phyloP scores from a whole-genome alignment of 2,113 vertebrate genomes.

The Clupea harengus region DNA sequence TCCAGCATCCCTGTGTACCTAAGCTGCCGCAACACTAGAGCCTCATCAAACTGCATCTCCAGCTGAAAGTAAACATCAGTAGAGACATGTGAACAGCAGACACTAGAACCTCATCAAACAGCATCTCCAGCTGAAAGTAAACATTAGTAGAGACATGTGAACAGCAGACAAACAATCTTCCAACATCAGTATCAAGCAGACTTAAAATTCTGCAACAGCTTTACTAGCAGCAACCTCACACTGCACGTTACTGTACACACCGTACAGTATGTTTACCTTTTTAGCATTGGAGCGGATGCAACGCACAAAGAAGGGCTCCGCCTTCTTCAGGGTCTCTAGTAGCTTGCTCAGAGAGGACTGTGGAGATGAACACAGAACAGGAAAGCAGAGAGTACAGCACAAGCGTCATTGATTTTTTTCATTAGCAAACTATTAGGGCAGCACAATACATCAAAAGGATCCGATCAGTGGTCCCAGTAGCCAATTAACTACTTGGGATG shows the following conservation, averaged over 20 bases:
- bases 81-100: constrained; percentile 16
- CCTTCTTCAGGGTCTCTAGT: constrained; percentile 78
- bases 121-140: constrained; percentile 79
- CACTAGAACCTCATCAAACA: constrained; percentile 85
- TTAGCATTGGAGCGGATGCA: constrained; percentile 88
- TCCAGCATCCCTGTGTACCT: constrained; percentile 85
- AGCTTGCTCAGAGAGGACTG: constrained; percentile 86
- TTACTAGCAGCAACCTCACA: neutral
- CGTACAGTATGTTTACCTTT: constrained; percentile 73
- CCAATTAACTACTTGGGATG: constrained; percentile 8
- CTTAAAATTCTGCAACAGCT: neutral
- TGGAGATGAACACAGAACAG: constrained; percentile 31
- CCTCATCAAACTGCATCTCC: constrained; percentile 85
- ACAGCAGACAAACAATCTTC: neutral
- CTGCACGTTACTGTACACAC: neutral
- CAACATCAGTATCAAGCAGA: neutral
- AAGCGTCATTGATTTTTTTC: constrained; percentile 31
- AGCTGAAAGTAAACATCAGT: constrained; percentile 67
- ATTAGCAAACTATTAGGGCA: constrained; percentile 41
- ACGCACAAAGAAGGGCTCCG: constrained; percentile 90
- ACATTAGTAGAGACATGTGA: neutral
- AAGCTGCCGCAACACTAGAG: constrained; percentile 86
- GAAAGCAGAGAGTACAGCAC: constrained; percentile 12
- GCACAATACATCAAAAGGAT: constrained; percentile 17
- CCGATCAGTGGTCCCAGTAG: constrained; percentile 17